Percentiles rank a stretch among this genome's conserved stretches.
phyloP scores from a whole-genome alignment of 2,888 invertebrate species.

The Ernsta delagoae region DNA sequence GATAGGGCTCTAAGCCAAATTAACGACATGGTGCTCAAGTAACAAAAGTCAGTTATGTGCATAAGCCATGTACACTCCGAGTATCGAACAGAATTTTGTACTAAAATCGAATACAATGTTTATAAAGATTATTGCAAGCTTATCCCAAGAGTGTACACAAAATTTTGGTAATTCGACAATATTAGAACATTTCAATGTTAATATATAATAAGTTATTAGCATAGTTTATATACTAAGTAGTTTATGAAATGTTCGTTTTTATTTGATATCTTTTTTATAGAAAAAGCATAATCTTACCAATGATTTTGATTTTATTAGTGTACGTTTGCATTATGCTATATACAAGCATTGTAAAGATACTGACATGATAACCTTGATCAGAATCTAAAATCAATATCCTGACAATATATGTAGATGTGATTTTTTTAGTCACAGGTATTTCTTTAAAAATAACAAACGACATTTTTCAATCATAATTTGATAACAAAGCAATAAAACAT shows the following conservation, averaged over 20 bases:
- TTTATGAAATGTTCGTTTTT: neutral
- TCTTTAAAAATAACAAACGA: too few species aligned
- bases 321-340: too few species aligned
- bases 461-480: too few species aligned
- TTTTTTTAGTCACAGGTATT: too few species aligned
- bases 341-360: slow-evolving; percentile 20
- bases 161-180: slow-evolving; percentile 78
- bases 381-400: neutral
- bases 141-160: slow-evolving; percentile 51
- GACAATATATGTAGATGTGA: too few species aligned
- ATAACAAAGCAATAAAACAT: too few species aligned
- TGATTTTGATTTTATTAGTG: slow-evolving; percentile 34
- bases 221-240: neutral
- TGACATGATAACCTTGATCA: slow-evolving; percentile 17
- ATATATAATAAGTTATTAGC: slow-evolving; percentile 16
- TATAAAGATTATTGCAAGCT: slow-evolving; percentile 5
- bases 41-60: slow-evolving; percentile 56
- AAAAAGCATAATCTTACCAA: slow-evolving; percentile 20
- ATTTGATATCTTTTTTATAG: slow-evolving; percentile 11
- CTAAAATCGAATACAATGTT: slow-evolving; percentile 20
- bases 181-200: slow-evolving; percentile 46
- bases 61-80: slow-evolving; percentile 55
- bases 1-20: slow-evolving; percentile 60
- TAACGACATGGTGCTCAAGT: slow-evolving; percentile 61
- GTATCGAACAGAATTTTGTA: slow-evolving; percentile 32